Evolutionary conservation across 1,140 invertebrate genomes (phyloP).

Genomic region (Drosophila erecta): DNA sequence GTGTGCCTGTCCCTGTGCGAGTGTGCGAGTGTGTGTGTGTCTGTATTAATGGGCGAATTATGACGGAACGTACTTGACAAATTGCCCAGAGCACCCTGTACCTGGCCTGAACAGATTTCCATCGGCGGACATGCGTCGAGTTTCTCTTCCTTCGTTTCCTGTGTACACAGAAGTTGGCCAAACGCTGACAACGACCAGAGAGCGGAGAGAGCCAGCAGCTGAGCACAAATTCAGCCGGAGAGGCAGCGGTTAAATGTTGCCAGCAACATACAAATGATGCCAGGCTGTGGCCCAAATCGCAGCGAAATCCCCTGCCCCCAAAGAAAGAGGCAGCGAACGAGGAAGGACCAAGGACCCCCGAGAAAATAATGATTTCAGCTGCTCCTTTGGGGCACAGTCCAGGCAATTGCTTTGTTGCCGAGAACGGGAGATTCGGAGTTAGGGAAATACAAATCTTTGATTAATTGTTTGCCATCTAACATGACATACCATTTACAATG

Average conservation of each 20-base stretch:
- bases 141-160: conserved; percentile 57
- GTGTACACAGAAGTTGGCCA: conserved; percentile 31
- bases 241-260: conserved; percentile 32
- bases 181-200: conserved; percentile 14
- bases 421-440: conserved; percentile 17
- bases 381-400: conserved; percentile 34
- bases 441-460: conserved; percentile 76
- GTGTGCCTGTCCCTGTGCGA: background rate
- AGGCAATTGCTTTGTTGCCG: conserved; percentile 20
- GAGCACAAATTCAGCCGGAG: conserved; percentile 19
- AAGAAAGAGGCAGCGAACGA: background rate
- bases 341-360: background rate
- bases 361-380: conserved; percentile 27
- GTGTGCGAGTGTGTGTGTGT: conserved; percentile 7
- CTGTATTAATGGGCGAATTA: conserved; percentile 73
- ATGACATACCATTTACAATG: conserved; percentile 80
- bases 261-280: conserved; percentile 20
- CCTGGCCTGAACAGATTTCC: conserved; percentile 19
- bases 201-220: conserved; percentile 1
- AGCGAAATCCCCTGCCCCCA: background rate
- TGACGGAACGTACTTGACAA: conserved; percentile 75
- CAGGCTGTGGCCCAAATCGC: conserved; percentile 1
- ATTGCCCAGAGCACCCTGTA: conserved; percentile 52
- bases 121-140: conserved; percentile 38
- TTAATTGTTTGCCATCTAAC: conserved; percentile 75